Evolutionary conservation across 2,888 invertebrate species (phyloP).

Genomic region (Frankliniella intonsa): DNA sequence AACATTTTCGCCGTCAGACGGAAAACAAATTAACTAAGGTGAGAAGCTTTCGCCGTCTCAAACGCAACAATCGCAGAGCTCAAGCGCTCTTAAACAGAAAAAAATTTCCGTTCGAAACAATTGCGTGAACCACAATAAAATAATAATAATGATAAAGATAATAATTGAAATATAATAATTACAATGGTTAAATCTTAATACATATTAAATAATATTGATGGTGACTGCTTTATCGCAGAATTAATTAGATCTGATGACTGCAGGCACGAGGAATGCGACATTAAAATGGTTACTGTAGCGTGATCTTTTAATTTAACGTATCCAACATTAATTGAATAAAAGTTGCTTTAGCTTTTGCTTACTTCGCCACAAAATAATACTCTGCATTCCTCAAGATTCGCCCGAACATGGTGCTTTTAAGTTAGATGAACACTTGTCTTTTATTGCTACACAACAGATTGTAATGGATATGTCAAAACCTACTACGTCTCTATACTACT

Average conservation of each 20-base stretch:
- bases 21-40: slow-evolving; percentile 21
- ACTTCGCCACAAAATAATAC: not conserved
- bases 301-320: not conserved
- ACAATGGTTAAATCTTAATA: slow-evolving; percentile 18
- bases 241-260: slow-evolving; percentile 1
- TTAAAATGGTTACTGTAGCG: not conserved
- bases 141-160: not conserved
- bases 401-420: not conserved
- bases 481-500: not conserved
- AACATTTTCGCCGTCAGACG: slow-evolving; percentile 22
- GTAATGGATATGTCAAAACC: slow-evolving; percentile 12
- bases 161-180: slow-evolving; percentile 24
- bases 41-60: not conserved
- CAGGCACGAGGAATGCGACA: slow-evolving; percentile 1
- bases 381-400: not conserved
- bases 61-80: slow-evolving; percentile 4
- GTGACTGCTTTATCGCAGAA: not conserved
- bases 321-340: too few relatives aligned
- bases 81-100: not conserved
- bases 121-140: not conserved
- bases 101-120: slow-evolving; percentile 12
- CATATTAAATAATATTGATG: not conserved
- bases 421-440: slow-evolving; percentile 5
- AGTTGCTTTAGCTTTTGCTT: not conserved
- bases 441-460: slow-evolving; percentile 12